Conservation (phyloP, 1,140 invertebrate genomes). For the Druon quercuslanigerum region DNA sequence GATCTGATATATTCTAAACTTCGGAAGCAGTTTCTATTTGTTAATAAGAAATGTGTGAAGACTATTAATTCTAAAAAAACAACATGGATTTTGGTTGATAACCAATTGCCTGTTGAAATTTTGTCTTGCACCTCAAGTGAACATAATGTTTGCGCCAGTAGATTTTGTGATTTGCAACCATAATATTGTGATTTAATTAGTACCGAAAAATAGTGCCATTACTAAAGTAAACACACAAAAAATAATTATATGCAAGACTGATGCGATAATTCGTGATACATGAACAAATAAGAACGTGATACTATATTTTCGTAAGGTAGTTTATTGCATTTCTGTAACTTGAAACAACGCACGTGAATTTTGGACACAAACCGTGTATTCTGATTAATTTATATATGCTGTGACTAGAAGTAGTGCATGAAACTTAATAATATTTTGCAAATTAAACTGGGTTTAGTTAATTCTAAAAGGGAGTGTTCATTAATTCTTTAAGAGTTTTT, state of each 20-base stretch:
- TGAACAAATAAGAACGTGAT: slow-evolving; percentile 54
- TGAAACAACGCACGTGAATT: slow-evolving; percentile 19
- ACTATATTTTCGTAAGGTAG: slow-evolving; percentile 66
- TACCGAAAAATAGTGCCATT: slow-evolving; percentile 15
- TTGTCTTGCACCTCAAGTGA: not conserved
- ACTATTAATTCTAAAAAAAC: too few species aligned
- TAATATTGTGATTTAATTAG: slow-evolving; percentile 23
- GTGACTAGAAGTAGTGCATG: not conserved
- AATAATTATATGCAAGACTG: slow-evolving; percentile 56
- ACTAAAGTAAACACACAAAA: not conserved
- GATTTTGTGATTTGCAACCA: slow-evolving; percentile 25
- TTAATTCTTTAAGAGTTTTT: too few species aligned
- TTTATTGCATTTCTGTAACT: slow-evolving; percentile 51
- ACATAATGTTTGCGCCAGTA: slow-evolving; percentile 10
- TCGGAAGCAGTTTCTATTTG: too few species aligned
- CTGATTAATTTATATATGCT: not conserved
- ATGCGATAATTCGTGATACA: slow-evolving; percentile 53
- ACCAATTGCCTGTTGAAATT: too few species aligned
- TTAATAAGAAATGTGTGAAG: too few species aligned
- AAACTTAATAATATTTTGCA: too few species aligned
- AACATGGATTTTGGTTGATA: too few species aligned
- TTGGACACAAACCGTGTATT: not conserved
- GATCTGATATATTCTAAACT: too few species aligned
- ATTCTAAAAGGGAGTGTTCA: too few species aligned
- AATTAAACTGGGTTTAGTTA: too few species aligned